Evolutionary conservation across 92 coral and sea anemone species (phyloP), one percentile per base, ranked within the genome.

Genomic region (Pocillopora meandrina): DNA sequence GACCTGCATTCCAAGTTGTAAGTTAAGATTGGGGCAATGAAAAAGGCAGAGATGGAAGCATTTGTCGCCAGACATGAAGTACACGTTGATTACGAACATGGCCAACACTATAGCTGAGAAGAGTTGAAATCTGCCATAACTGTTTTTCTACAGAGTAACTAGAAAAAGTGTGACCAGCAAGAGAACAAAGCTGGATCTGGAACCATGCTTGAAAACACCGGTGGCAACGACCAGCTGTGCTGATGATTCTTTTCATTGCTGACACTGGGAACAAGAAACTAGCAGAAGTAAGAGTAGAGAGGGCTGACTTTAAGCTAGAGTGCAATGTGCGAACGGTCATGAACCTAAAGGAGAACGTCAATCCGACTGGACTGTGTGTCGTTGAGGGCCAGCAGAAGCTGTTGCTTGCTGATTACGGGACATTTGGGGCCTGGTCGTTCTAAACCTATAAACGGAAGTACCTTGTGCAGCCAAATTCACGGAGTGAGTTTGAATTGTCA

Each of bases 381-480:
- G 63, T 52, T 49, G 74, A 87, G 65, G 67, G 65, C 66, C 68
- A 85, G 65, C 85, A 85, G 19, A 85, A 85, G 35, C 42, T 85
- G 68, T 67, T 66, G 77, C 88, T 77, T 77, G 77, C 84, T 31
- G 87, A 82, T 81, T 65, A 81, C 60, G 82, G 81, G 49, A 83
- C 65, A 9, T 16, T 55, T 86, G 86, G 31, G 87, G 86, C 56
- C 87, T 87, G n/a, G 83, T 87, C 13, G 65, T 82, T 17, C 34
- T 87, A 17, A 87, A 56, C 78, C 83, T 87, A 15, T 1, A 71
- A 87, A 87, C 70, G 90, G n/a, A 87, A 82, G 78, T 67, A 57
- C 63, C 15, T 14, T 26, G n/a, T 76, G 87, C 35, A 10, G 56
- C 57, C 90, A 87, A 82, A 75, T 87, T 56, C 76, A 82, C 61